Evolutionary conservation across 2,113 vertebrate genomes (phyloP).

Genomic region (Piaya cayana): DNA sequence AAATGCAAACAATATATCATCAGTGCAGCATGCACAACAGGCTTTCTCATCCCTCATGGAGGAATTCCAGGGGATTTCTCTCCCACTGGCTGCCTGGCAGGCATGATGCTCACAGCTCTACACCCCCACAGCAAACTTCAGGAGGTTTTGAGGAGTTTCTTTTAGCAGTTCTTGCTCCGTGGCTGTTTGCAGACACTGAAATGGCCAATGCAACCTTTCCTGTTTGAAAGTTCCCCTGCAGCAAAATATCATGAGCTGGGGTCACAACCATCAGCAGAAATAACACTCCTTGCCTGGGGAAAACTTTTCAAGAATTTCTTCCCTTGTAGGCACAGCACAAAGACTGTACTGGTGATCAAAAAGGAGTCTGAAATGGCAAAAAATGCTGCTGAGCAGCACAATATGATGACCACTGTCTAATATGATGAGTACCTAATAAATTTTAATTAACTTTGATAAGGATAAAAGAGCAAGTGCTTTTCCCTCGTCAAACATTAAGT

Average conservation of each 20-base stretch:
- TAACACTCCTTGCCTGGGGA: background rate
- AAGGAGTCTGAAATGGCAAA: background rate
- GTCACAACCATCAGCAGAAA: slow-evolving; percentile 21
- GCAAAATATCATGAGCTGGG: background rate
- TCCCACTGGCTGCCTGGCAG: background rate
- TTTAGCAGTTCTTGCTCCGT: background rate
- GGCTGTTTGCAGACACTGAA: background rate
- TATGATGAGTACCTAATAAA: background rate
- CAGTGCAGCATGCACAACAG: background rate
- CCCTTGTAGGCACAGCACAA: background rate
- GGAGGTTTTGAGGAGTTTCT: background rate
- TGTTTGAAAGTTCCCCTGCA: slow-evolving; percentile 8
- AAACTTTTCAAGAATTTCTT: background rate
- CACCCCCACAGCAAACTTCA: background rate
- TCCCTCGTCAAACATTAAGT: background rate
- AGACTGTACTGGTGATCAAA: background rate
- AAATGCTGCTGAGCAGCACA: background rate
- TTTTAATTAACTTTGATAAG: background rate
- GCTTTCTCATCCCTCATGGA: background rate
- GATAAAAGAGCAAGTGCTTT: background rate
- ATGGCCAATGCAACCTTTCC: background rate
- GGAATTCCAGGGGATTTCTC: background rate
- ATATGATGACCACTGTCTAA: background rate
- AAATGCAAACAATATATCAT: background rate
- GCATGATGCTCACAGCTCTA: background rate